A percentile compares a stretch with the other conserved stretches of the same genome.
Evolutionary conservation across 1,140 invertebrate species (phyloP).

Genomic region (Platyscapa corneri): DNA sequence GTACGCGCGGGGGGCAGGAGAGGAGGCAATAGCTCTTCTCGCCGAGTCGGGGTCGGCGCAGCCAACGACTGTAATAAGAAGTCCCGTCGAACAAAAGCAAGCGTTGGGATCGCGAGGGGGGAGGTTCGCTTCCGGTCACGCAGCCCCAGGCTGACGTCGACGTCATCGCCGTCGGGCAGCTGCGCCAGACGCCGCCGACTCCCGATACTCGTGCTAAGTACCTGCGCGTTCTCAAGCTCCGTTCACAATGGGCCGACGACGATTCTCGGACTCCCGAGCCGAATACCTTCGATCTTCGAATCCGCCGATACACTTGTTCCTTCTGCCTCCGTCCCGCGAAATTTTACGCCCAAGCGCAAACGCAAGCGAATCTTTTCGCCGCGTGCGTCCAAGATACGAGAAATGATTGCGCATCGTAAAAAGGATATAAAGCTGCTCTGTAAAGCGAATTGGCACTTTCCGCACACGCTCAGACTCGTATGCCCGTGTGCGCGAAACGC

Average conservation of each 20-base stretch:
- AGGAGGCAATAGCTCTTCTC: neutral
- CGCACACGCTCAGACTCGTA: no score
- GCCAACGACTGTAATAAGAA: neutral
- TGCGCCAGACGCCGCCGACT: neutral
- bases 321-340: no score
- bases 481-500: no score
- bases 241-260: neutral
- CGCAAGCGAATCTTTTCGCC: neutral
- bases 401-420: neutral
- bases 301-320: no score
- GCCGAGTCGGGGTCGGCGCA: no score
- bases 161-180: neutral
- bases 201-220: neutral
- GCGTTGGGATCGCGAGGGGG: neutral
- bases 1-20: no score
- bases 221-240: neutral
- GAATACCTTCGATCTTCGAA: no score
- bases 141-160: neutral
- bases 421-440: neutral
- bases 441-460: neutral
- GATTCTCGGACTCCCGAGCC: no score
- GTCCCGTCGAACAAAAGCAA: neutral
- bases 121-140: slow-evolving; percentile 40
- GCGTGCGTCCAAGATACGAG: neutral
- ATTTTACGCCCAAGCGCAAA: neutral